phyloP scores from a whole-genome alignment of 2,797 vertebrate genomes.

The Holocentrus rufus region DNA sequence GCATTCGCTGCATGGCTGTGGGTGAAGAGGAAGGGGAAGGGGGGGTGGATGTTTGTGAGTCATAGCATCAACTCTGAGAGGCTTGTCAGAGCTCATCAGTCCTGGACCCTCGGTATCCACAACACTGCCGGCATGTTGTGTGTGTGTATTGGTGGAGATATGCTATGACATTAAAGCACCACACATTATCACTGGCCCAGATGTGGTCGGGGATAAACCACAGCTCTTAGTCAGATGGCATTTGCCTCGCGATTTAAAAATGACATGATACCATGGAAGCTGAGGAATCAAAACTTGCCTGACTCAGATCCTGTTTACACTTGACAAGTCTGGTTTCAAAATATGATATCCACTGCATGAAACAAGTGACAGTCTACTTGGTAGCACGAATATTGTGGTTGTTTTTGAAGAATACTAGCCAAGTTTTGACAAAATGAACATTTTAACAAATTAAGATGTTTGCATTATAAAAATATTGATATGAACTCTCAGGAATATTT shows the following conservation, averaged over 20 bases:
- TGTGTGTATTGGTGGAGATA: conserved; percentile 7
- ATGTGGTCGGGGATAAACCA: neutral
- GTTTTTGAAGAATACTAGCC: no score
- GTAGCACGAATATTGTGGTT: no score
- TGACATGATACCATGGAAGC: conserved; percentile 1
- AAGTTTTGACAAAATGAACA: no score
- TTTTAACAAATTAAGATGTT: no score
- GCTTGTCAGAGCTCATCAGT: conserved; percentile 60
- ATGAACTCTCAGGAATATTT: no score
- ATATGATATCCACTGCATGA: no score
- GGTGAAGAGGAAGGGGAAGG: conserved; percentile 6
- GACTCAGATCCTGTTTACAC: conserved; percentile 4
- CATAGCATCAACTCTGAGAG: conserved; percentile 34
- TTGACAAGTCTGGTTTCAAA: no score
- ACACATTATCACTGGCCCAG: conserved; percentile 29
- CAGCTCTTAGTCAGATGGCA: conserved; percentile 7
- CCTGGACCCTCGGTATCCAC: neutral
- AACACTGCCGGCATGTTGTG: conserved; percentile 11
- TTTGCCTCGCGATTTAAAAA: conserved; percentile 22
- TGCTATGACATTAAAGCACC: conserved; percentile 22
- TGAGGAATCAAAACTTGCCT: neutral
- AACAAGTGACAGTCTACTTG: no score
- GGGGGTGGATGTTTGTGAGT: conserved; percentile 36
- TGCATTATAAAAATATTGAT: no score
- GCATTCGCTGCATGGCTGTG: conserved; percentile 23